Evolutionary conservation across 2,888 invertebrate genomes (phyloP).

Genomic region (Bellardia pandia): DNA sequence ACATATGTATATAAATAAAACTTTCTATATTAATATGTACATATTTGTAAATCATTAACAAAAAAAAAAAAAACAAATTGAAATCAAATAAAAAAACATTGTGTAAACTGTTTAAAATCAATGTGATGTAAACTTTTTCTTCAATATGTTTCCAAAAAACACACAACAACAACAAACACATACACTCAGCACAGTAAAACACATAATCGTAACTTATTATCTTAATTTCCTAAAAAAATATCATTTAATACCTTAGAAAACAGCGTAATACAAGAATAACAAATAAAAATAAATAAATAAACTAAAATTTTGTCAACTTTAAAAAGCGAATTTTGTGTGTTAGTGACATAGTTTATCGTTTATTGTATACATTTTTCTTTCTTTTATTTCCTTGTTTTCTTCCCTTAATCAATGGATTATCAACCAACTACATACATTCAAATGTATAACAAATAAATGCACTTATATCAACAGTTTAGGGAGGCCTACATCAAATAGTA

Average conservation of each 20-base stretch:
- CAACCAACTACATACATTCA: slow-evolving; percentile 31
- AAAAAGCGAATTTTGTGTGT: slow-evolving; percentile 41
- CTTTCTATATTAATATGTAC: too few species aligned
- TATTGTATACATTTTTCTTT: slow-evolving; percentile 51
- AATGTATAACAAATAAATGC: neutral
- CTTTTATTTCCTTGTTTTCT: slow-evolving; percentile 38
- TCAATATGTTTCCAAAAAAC: slow-evolving; percentile 1
- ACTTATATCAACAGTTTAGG: too few species aligned
- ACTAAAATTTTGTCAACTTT: slow-evolving; percentile 12
- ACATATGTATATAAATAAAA: too few species aligned
- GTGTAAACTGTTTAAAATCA: neutral
- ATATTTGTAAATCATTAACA: too few species aligned
- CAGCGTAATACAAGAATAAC: slow-evolving; percentile 62
- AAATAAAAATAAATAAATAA: slow-evolving; percentile 31
- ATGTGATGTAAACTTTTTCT: neutral
- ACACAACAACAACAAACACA: neutral
- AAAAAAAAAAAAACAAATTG: too few species aligned
- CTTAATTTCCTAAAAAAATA: neutral
- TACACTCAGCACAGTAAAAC: neutral
- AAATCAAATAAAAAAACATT: neutral
- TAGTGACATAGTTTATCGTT: slow-evolving; percentile 39
- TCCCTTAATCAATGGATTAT: slow-evolving; percentile 47
- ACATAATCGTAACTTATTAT: neutral
- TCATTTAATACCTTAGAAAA: slow-evolving; percentile 15
- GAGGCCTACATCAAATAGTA: too few species aligned